Base-by-base conservation (phyloP, 2,113 vertebrate genomes). In the Sander lucioperca region DNA sequence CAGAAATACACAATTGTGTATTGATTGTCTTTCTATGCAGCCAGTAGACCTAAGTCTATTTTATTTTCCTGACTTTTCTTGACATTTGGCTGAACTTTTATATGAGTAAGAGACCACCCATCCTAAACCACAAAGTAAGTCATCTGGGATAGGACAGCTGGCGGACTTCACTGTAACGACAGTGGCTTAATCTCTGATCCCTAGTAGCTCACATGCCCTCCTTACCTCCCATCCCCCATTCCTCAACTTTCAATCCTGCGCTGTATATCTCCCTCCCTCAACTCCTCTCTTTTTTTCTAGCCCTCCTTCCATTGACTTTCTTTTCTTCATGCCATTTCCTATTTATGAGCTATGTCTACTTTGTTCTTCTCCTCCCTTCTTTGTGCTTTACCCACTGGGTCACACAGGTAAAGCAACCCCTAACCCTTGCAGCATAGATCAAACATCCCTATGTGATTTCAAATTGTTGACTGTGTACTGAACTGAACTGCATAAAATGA, bases 101-200 rank as follows among this genome's bases (percentile, higher is more conserved):
- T n/a, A 45, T 65, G 68, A 77, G 12, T 23, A 59, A 59, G 53
- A 74, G 45, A 63, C 21, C 15, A 71, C 61, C 54, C 61, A 19
- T 43, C 39, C 62, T 72, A 79, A 86, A 83, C 59, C 76, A 74
- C 27, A 23, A 51, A 82, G 54, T 65, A 65, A 74, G 69, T 59
- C 57, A 59, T 84, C 79, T 56, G 59, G 62, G 61, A 66, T 54
- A 56, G 53, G 45, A 86, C 83, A 90, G 81, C 85, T 85, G 85
- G 74, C 10, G 6, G 64, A 79, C 72, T 79, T 57, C 59, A 62
- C 51, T 62, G 58, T 69, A 30, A 16, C 25, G 15, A 82, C 77
- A 81, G 2, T 71, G 78, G 80, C 70, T 84, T 90, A 90, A 86
- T 86, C 86, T 83, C 79, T 79, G 62, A 86, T 84, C 79, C 54